These are phyloP conservation scores for Meleagris gallopavo DNA, from an alignment of 2,113 vertebrate species.

Conservation along the genomic window DNA sequence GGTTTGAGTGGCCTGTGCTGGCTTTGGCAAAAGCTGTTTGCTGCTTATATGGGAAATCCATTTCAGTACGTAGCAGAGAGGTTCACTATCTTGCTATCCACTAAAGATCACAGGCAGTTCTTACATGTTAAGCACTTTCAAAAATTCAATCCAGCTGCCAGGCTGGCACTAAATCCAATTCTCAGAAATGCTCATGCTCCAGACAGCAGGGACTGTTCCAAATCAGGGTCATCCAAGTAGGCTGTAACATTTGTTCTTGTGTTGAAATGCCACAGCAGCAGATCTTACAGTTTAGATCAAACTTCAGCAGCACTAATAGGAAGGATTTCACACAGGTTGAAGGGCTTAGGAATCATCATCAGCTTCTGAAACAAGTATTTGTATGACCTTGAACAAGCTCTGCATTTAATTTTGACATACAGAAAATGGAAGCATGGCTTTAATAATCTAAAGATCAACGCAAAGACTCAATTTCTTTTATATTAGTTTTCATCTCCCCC, in stretches of 20 bases:
- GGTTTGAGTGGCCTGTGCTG: neutral
- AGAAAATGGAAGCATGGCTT: neutral
- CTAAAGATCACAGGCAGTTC: neutral
- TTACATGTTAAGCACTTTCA: neutral
- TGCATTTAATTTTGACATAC: neutral
- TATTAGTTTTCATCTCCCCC: neutral
- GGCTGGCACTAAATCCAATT: neutral
- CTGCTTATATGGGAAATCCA: neutral
- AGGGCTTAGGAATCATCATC: neutral
- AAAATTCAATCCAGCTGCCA: neutral
- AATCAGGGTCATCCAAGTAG: neutral
- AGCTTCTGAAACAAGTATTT: neutral
- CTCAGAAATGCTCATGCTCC: neutral
- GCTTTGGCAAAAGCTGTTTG: constrained; percentile 8
- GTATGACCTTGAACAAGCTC: neutral
- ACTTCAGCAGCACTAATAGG: neutral
- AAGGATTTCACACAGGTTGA: neutral
- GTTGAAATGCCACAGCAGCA: neutral
- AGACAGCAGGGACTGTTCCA: neutral
- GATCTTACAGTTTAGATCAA: neutral
- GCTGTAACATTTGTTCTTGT: neutral
- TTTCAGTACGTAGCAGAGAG: neutral
- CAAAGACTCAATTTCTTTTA: neutral
- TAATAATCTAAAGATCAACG: neutral
- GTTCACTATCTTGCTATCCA: neutral